A percentile compares a stretch with the other conserved stretches of the same genome.
Evolutionary conservation across 2,113 vertebrate species (phyloP).

Genomic region (Festucalex cinctus): DNA sequence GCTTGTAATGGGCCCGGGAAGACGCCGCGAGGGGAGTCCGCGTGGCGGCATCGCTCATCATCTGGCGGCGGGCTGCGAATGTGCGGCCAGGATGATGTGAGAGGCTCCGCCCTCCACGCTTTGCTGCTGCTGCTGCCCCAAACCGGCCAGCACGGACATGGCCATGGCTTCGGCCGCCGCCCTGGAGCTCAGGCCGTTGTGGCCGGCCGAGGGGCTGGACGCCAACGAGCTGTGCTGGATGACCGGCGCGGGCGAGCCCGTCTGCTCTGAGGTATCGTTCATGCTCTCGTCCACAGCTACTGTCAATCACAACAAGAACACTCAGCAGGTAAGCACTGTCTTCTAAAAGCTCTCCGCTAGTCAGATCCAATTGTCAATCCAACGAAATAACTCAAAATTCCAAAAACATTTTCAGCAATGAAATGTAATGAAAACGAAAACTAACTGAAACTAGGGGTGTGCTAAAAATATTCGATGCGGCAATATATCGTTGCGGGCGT

Average conservation of each 20-base stretch:
- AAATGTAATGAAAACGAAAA: too few species aligned
- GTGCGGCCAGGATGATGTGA: slow-evolving; percentile 83
- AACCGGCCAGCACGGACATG: slow-evolving; percentile 91
- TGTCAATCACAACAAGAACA: slow-evolving; percentile 8
- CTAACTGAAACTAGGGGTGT: too few species aligned
- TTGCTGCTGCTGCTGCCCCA: slow-evolving; percentile 90
- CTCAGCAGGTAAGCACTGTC: too few species aligned
- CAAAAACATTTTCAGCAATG: too few species aligned
- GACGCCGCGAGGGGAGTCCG: slow-evolving; percentile 53
- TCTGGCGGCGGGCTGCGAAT: slow-evolving; percentile 93
- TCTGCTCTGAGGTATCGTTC: slow-evolving; percentile 85
- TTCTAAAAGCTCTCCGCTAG: too few species aligned
- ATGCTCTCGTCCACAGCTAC: slow-evolving; percentile 83
- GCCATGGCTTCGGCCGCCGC: slow-evolving; percentile 93
- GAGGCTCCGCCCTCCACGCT: slow-evolving; percentile 76
- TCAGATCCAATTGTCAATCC: too few species aligned
- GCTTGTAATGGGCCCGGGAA: slow-evolving; percentile 9
- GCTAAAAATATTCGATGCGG: too few species aligned
- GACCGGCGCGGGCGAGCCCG: slow-evolving; percentile 86
- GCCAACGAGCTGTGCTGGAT: slow-evolving; percentile 91
- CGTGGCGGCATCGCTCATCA: slow-evolving; percentile 77
- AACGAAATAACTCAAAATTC: too few species aligned
- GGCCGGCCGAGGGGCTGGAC: slow-evolving; percentile 68
- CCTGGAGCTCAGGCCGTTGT: slow-evolving; percentile 84
- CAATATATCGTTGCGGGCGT: too few species aligned